A percentile compares a stretch with the other conserved stretches of the same genome.
Evolutionary conservation across 2,888 invertebrate species (phyloP).

Genomic region (Lymantria dispar): DNA sequence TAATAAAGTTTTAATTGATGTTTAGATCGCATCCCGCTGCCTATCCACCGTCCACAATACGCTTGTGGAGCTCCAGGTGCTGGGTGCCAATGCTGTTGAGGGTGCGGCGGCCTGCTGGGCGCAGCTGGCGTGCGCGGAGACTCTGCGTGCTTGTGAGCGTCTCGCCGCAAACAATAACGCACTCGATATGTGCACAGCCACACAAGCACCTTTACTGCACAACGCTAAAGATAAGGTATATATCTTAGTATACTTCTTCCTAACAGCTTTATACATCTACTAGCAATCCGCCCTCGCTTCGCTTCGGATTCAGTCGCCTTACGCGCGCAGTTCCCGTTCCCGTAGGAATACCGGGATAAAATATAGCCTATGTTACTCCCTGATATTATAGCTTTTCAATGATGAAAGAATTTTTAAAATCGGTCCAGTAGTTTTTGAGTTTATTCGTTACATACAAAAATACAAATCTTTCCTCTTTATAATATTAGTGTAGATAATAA

Average conservation of each 20-base stretch:
- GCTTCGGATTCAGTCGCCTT: too few relatives aligned
- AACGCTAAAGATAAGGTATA: constrained; percentile 87
- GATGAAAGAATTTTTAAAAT: too few relatives aligned
- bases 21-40: constrained; percentile 92
- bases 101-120: constrained; percentile 97
- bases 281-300: too few relatives aligned
- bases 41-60: constrained; percentile 95
- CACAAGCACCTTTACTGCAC: constrained; percentile 91
- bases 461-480: too few relatives aligned
- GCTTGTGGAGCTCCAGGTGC: constrained; percentile 90
- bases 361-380: too few relatives aligned
- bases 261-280: too few relatives aligned
- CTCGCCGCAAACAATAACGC: constrained; percentile 84
- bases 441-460: too few relatives aligned
- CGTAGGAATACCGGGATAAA: too few relatives aligned
- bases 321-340: too few relatives aligned
- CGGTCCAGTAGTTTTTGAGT: too few relatives aligned
- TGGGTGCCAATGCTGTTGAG: constrained; percentile 89
- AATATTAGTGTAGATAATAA: too few relatives aligned
- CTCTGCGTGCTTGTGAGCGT: constrained; percentile 90
- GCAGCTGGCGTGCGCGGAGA: constrained; percentile 94
- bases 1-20: neutral
- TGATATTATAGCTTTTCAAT: too few relatives aligned
- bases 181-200: constrained; percentile 88
- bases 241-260: neutral